Evolutionary conservation across 2,888 invertebrate species (phyloP).

Genomic region (Diaprepes abbreviatus): DNA sequence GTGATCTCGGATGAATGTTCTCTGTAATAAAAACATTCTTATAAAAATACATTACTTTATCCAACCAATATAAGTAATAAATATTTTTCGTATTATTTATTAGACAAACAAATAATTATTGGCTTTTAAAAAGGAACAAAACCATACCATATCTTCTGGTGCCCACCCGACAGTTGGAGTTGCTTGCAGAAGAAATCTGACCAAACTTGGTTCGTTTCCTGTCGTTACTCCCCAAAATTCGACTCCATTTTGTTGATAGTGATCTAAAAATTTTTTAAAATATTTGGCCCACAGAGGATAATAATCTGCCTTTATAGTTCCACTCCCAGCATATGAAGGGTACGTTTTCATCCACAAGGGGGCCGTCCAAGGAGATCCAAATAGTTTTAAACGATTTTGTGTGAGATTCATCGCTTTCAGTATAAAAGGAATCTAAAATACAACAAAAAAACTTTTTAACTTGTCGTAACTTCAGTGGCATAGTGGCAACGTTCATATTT

Average conservation of each 20-base stretch:
- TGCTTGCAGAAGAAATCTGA: not conserved
- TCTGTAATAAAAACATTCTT: too few relatives aligned
- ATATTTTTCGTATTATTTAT: too few relatives aligned
- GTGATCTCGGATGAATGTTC: not conserved
- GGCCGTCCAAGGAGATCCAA: constrained; percentile 74
- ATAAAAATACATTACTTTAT: too few relatives aligned
- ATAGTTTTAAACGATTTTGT: constrained; percentile 63
- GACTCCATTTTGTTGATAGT: constrained; percentile 77
- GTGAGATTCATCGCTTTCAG: constrained; percentile 55
- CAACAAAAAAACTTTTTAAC: too few relatives aligned
- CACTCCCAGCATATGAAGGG: constrained; percentile 58
- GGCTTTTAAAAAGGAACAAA: not conserved
- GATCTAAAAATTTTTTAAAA: constrained; percentile 82
- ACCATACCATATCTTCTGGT: not conserved
- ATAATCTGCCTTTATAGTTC: constrained; percentile 60
- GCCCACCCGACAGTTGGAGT: constrained; percentile 9
- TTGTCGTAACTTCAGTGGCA: too few relatives aligned
- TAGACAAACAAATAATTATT: too few relatives aligned
- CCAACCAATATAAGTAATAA: too few relatives aligned
- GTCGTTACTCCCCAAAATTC: constrained; percentile 87
- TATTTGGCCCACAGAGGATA: constrained; percentile 88
- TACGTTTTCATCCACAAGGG: constrained; percentile 72
- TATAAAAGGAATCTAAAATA: constrained; percentile 60
- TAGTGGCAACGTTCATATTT: too few relatives aligned
- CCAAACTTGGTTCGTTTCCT: constrained; percentile 83